These are phyloP conservation scores for Heterotilapia buettikoferi DNA, from an alignment of 2,113 vertebrate species.

Conservation along the genomic window DNA sequence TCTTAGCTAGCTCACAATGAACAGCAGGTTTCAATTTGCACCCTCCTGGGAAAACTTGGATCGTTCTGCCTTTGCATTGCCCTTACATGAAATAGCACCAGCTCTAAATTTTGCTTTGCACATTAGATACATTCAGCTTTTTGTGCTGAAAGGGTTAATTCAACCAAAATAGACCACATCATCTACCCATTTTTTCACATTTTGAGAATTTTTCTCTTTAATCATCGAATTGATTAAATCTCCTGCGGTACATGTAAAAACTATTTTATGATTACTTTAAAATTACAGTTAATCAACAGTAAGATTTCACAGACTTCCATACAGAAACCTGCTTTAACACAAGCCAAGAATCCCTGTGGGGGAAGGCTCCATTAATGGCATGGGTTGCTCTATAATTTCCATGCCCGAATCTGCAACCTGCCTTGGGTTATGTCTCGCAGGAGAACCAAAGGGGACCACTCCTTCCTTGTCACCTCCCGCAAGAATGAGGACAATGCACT, in stretches of 20 bases:
- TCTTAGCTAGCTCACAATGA: background rate
- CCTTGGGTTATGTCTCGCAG: constrained; percentile 51
- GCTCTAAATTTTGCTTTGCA: background rate
- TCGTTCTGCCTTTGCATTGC: background rate
- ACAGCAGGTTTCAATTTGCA: background rate
- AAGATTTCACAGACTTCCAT: too few relatives aligned
- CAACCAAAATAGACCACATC: background rate
- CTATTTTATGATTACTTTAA: too few relatives aligned
- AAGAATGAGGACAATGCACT: constrained; percentile 15
- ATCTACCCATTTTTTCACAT: background rate
- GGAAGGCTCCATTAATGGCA: constrained; percentile 1
- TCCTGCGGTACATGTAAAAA: background rate
- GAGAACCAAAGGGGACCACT: constrained; percentile 8
- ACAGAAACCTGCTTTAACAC: background rate
- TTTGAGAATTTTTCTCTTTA: background rate
- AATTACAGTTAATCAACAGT: too few relatives aligned
- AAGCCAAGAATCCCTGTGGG: background rate
- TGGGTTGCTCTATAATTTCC: constrained; percentile 49
- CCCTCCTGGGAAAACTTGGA: background rate
- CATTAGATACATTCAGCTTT: background rate
- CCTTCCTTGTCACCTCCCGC: constrained; percentile 14
- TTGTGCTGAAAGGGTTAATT: background rate
- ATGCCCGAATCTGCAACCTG: constrained; percentile 23
- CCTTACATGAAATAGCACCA: background rate
- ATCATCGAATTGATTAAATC: background rate